Evolutionary conservation across 1,140 invertebrate species (phyloP).

Genomic region (Rhyacophila brunnea): DNA sequence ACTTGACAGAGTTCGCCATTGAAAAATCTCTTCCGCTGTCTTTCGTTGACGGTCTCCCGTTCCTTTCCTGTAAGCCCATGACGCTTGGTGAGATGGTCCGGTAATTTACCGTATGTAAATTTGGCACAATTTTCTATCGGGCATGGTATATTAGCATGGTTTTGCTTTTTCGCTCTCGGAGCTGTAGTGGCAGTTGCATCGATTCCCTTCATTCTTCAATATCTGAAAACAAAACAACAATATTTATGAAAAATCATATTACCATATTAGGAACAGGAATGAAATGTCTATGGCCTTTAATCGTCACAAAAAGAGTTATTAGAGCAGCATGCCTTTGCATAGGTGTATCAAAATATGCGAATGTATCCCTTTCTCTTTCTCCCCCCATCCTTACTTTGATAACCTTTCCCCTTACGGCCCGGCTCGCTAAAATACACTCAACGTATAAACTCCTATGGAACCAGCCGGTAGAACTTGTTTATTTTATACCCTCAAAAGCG

Average conservation of each 20-base stretch:
- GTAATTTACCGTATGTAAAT: constrained; percentile 54
- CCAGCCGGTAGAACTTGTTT: constrained; percentile 21
- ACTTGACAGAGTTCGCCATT: constrained; percentile 55
- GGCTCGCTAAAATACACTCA: neutral
- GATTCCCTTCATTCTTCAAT: constrained; percentile 18
- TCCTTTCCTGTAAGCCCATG: constrained; percentile 52
- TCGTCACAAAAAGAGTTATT: too few species aligned
- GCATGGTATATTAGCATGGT: constrained; percentile 54
- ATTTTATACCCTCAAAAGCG: constrained; percentile 22
- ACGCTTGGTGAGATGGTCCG: constrained; percentile 52
- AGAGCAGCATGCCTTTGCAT: too few species aligned
- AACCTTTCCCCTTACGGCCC: constrained; percentile 2
- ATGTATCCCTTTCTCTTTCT: constrained; percentile 5
- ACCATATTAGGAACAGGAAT: too few species aligned
- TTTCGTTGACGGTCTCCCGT: constrained; percentile 51
- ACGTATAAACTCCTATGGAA: neutral
- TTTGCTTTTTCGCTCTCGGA: constrained; percentile 51
- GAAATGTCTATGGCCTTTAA: too few species aligned
- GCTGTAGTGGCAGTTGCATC: constrained; percentile 24
- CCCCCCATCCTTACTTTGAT: constrained; percentile 18
- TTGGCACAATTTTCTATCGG: constrained; percentile 54
- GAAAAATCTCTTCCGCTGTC: constrained; percentile 53
- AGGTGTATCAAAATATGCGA: constrained; percentile 6
- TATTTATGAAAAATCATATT: constrained; percentile 12
- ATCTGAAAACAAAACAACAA: constrained; percentile 37